Conservation (phyloP, 2,113 vertebrate species). For the Daubentonia madagascariensis region DNA sequence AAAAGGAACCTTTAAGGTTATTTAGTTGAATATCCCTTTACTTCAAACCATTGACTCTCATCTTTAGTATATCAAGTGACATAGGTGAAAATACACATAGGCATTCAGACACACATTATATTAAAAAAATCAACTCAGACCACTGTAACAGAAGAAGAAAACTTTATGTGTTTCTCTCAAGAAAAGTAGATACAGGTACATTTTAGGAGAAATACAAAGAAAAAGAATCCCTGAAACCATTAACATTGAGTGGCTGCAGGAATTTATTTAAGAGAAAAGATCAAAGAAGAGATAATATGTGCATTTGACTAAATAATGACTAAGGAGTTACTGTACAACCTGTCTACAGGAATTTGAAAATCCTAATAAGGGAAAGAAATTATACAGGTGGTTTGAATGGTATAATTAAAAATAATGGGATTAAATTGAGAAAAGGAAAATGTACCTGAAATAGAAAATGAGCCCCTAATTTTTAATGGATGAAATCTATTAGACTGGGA, state of each 20-base stretch:
- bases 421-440: conserved; percentile 49
- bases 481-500: background rate
- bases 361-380: conserved; percentile 47
- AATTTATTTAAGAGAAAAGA: conserved; percentile 32
- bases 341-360: conserved; percentile 34
- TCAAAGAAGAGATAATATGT: conserved; percentile 43
- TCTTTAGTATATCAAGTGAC: background rate
- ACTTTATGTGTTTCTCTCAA: background rate
- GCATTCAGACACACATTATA: background rate
- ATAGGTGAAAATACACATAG: background rate
- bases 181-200: background rate
- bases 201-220: background rate
- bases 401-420: conserved; percentile 62
- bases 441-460: conserved; percentile 29
- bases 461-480: background rate
- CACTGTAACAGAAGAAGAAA: background rate
- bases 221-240: background rate
- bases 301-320: conserved; percentile 53
- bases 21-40: background rate
- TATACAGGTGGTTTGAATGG: conserved; percentile 43
- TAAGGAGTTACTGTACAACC: conserved; percentile 12
- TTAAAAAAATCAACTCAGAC: background rate
- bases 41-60: background rate
- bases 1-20: background rate
- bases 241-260: background rate